Base-by-base conservation (phyloP, 2,888 invertebrate species). In the Limnephilus marmoratus region DNA sequence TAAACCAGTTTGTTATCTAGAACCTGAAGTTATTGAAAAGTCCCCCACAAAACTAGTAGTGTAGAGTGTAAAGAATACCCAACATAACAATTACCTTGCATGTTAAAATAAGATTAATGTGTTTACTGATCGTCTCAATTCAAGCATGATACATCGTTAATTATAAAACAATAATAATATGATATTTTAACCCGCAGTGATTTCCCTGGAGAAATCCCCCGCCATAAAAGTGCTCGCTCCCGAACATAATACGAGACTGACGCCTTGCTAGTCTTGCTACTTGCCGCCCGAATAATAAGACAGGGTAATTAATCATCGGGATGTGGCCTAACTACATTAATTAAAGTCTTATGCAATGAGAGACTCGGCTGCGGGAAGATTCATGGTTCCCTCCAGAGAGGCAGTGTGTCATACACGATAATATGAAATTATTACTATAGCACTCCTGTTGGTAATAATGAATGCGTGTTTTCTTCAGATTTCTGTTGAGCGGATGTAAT, bases 261-360 rank as follows among this genome's bases (percentile, higher is more conserved):
- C 68, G 68, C 68, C 68, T 68, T 68, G 68, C 68, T 68, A 68
- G 24, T 68, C 68, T 68, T 37, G 68, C 68, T 68, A 68, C 68
- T 24, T 68, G 68, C 68, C 7, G 4, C 68, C 24, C 68, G 68
- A 24, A 68, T 68, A 68, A 68, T 68, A 68, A 68, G 68, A 45
- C 45, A 29, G 49, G 86, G 49, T 86, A 86, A 86, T 86, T 86
- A 45, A 86, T 86, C 86, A 86, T 86, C 86, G 41, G 18, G 86
- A 45, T 86, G 86, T 45, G 86, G 45, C 86, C 45, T 86, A 45
- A 45, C 86, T 24, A 45, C 45, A 86, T 86, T 86, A 86, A 86
- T 86, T 86, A 86, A 86, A 45, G 86, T 45, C 86, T 86, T 29
- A n/a, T 86, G 86, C 86, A 86, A 86, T 41, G 86, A 86, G 86